Evolutionary conservation across 2,888 invertebrate species (phyloP).

Genomic region (Mimachlamys varia): DNA sequence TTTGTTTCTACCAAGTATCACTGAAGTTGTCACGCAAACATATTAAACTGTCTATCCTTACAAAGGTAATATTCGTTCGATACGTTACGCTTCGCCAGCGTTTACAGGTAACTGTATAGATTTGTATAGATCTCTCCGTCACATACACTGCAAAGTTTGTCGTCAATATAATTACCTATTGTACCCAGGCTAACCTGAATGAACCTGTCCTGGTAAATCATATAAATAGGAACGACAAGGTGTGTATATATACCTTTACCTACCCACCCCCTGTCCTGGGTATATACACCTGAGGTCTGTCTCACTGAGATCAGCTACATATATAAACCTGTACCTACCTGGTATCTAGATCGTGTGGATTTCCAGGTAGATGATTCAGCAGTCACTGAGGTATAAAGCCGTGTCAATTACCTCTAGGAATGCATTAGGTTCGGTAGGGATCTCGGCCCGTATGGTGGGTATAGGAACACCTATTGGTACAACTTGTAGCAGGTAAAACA

Average conservation of each 20-base stretch:
- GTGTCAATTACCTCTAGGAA: neutral
- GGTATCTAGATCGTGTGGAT: neutral
- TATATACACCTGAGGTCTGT: neutral
- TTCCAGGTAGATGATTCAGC: conserved; percentile 20
- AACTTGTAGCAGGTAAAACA: neutral
- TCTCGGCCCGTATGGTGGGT: neutral
- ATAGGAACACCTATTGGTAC: neutral
- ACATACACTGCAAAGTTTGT: neutral
- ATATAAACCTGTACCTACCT: conserved; percentile 1
- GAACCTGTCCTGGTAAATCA: neutral
- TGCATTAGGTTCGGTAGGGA: neutral
- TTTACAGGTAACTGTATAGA: conserved; percentile 6
- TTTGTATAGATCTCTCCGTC: conserved; percentile 18
- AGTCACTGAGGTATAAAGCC: neutral
- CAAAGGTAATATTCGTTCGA: neutral
- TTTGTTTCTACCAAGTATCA: neutral
- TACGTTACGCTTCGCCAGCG: neutral
- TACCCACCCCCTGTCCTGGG: neutral
- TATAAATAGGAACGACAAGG: neutral
- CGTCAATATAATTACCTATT: conserved; percentile 29
- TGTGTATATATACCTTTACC: conserved; percentile 6
- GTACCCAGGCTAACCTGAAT: neutral
- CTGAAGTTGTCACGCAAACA: neutral
- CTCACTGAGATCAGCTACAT: conserved; percentile 5
- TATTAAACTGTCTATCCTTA: neutral